Percentiles rank a stretch among this genome's conserved stretches.
Evolutionary conservation across 2,113 vertebrate genomes (phyloP).

Genomic region (Penelope pileata): DNA sequence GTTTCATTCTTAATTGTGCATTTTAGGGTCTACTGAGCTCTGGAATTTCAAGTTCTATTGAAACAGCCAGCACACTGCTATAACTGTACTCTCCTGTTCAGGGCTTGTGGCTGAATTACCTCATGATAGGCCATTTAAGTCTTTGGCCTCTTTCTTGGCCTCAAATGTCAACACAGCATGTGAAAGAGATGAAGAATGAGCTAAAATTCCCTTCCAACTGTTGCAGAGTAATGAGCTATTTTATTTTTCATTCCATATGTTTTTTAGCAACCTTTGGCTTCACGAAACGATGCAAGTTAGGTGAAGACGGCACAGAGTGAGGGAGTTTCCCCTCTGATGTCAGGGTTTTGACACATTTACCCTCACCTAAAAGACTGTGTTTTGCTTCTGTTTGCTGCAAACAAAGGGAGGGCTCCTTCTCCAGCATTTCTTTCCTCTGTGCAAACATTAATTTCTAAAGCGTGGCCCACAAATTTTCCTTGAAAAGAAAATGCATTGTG

Average conservation of each 20-base stretch:
- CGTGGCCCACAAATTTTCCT: not conserved
- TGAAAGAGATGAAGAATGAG: constrained; percentile 66
- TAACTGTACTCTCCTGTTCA: constrained; percentile 59
- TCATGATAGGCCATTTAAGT: constrained; percentile 68
- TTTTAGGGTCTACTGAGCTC: constrained; percentile 49
- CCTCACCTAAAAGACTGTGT: not conserved
- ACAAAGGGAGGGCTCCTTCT: not conserved
- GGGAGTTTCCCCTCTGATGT: constrained; percentile 22
- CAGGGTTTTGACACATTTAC: not conserved
- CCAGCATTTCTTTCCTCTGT: not conserved
- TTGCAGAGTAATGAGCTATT: constrained; percentile 49
- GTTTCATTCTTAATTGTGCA: constrained; percentile 52
- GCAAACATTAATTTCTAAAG: not conserved
- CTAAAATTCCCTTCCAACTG: constrained; percentile 33
- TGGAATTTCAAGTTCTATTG: constrained; percentile 53
- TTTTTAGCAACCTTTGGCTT: constrained; percentile 36
- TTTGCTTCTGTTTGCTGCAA: constrained; percentile 45
- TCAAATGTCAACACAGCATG: constrained; percentile 67
- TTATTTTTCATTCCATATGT: constrained; percentile 45
- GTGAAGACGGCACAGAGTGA: not conserved
- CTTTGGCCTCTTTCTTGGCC: constrained; percentile 54
- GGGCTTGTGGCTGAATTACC: constrained; percentile 62
- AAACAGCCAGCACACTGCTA: constrained; percentile 62
- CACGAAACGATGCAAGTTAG: not conserved
- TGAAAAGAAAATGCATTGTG: not conserved